Conservation (phyloP, 2,888 invertebrate species). For the Agrochola lota region DNA sequence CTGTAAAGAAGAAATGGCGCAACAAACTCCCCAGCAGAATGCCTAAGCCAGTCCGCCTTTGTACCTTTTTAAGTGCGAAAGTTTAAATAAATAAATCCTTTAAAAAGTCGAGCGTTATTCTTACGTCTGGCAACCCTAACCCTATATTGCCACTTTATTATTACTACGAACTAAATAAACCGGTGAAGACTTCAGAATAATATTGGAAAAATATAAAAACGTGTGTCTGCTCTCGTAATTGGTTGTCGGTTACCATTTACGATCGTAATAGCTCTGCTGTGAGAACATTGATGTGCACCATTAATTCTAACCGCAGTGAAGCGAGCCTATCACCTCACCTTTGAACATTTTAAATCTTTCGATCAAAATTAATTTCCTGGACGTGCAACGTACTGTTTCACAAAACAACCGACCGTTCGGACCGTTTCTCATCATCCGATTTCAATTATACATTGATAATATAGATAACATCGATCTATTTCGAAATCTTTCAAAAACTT, state of each 20-base stretch:
- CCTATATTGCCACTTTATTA: constrained; percentile 22
- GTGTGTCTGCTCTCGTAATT: constrained; percentile 48
- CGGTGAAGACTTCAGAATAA: constrained; percentile 37
- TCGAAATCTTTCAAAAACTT: constrained; percentile 61
- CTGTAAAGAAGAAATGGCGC: no score
- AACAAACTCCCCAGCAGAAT: no score
- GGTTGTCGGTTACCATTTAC: constrained; percentile 41
- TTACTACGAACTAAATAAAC: constrained; percentile 49
- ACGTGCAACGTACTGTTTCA: constrained; percentile 9
- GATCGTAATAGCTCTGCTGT: constrained; percentile 18
- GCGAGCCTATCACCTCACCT: constrained; percentile 19
- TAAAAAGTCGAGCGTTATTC: neutral
- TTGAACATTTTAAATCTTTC: neutral
- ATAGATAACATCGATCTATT: constrained; percentile 49
- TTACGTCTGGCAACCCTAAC: constrained; percentile 29
- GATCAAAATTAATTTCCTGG: constrained; percentile 6
- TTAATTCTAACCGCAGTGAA: constrained; percentile 28
- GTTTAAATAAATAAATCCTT: no score
- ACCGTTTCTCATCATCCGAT: constrained; percentile 30
- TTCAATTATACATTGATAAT: constrained; percentile 34
- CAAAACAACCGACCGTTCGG: constrained; percentile 21
- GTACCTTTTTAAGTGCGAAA: no score
- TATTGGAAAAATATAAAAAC: constrained; percentile 54
- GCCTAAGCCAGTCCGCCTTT: no score
- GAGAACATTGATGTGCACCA: constrained; percentile 42